Conservation (phyloP, 2,797 vertebrate genomes). For the Crax fasciolata region DNA sequence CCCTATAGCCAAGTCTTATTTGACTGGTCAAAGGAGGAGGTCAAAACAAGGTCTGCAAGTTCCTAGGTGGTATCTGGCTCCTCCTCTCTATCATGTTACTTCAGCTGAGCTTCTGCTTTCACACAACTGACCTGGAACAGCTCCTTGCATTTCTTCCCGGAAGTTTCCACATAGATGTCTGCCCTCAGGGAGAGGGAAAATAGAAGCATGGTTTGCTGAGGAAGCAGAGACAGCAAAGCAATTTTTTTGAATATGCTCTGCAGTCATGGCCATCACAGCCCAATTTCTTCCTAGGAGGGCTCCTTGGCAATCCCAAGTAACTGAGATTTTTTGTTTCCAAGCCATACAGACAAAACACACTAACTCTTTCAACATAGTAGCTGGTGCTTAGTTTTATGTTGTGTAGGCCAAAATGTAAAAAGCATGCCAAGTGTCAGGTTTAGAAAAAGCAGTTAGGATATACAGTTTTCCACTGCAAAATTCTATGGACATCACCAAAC, state of each 20-base stretch:
- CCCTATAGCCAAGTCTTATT: slow-evolving; percentile 5
- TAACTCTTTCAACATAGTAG: not conserved
- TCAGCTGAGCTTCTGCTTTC: slow-evolving; percentile 45
- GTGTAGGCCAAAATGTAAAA: not conserved
- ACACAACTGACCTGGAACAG: slow-evolving; percentile 41
- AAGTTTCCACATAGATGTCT: slow-evolving; percentile 18
- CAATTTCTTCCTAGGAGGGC: not conserved
- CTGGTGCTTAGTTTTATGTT: not conserved
- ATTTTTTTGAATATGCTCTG: not conserved
- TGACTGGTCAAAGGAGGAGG: slow-evolving; percentile 5
- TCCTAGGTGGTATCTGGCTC: slow-evolving; percentile 33
- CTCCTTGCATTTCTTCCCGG: slow-evolving; percentile 40
- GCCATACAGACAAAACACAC: not conserved
- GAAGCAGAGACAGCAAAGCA: slow-evolving; percentile 30
- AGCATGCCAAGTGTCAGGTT: not conserved
- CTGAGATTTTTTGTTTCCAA: not conserved
- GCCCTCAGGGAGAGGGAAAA: slow-evolving; percentile 22
- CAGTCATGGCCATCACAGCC: not conserved
- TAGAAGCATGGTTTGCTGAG: slow-evolving; percentile 33
- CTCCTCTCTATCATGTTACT: slow-evolving; percentile 54
- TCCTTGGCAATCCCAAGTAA: not conserved
- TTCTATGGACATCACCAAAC: not conserved
- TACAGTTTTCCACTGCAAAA: not conserved
- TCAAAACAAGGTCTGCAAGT: slow-evolving; percentile 40
- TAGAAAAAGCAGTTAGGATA: not conserved